These are phyloP conservation scores for Lithodes maja DNA, from an alignment of 2,888 invertebrate genomes.

Conservation along the genomic window DNA sequence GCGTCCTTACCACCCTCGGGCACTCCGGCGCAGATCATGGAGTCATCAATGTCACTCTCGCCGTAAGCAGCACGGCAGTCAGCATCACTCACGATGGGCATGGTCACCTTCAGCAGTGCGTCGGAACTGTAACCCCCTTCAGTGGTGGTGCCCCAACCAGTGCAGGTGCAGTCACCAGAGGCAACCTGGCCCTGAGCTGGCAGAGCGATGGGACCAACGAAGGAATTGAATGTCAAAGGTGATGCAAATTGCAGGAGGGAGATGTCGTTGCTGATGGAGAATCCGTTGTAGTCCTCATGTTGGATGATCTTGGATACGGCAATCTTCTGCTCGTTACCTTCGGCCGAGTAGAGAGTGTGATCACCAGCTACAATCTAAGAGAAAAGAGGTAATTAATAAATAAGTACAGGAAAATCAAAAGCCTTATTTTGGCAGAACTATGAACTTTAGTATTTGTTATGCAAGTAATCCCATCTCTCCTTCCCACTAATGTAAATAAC, in stretches of 20 bases:
- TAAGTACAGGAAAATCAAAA: too few relatives aligned
- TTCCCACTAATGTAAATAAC: too few relatives aligned
- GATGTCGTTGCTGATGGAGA: constrained; percentile 53
- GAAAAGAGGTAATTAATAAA: too few relatives aligned
- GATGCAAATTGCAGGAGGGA: constrained; percentile 35
- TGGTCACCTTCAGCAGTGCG: constrained; percentile 25
- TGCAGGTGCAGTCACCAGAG: constrained; percentile 23
- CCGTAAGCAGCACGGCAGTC: constrained; percentile 34
- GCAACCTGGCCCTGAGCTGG: constrained; percentile 41
- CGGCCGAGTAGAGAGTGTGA: neutral
- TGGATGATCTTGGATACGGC: constrained; percentile 39
- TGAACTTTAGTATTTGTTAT: too few relatives aligned
- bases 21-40: constrained; percentile 44
- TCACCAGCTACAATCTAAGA: constrained; percentile 55
- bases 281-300: constrained; percentile 48
- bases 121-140: constrained; percentile 35
- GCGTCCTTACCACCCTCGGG: constrained; percentile 40
- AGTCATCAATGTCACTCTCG: constrained; percentile 13
- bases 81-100: constrained; percentile 34
- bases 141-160: constrained; percentile 33
- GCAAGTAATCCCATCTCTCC: too few relatives aligned
- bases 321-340: constrained; percentile 50
- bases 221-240: constrained; percentile 44
- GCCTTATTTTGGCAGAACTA: too few relatives aligned
- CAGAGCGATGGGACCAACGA: constrained; percentile 26